Evolutionary conservation across 1,140 invertebrate species (phyloP), one percentile per base, ranked within the genome.

Genomic region (Cecropterus lyciades): DNA sequence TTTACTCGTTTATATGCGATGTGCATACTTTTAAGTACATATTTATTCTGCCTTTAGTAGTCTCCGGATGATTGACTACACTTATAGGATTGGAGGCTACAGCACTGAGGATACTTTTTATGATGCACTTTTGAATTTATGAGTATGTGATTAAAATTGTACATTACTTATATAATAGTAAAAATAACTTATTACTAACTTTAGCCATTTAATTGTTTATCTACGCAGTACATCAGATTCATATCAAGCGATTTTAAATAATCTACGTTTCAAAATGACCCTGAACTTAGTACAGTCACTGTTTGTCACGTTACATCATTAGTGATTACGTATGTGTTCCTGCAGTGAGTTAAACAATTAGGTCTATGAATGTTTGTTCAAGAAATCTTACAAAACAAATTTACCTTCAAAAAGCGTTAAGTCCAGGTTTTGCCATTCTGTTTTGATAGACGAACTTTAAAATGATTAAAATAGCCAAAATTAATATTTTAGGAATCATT

Each of bases 11-110:
- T 40, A n/a, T 13, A 40, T 40, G 37, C 37, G n/a, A 40, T n/a
- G 60, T 65, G 70, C 37, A 48, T 52, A 66, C 14, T 69, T 55
- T 60, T 40, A 72, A 72, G 65, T 65, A 37, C 15, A 62, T 68
- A 65, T 72, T 53, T 67, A 67, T 65, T 51, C 49, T 51, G 60
- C 30, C 42, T 68, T 33, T 27, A 53, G 57, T 55, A 51, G 66
- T 65, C 67, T 43, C 63, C 70, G 69, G 65, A 72, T 69, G 67
- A 71, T 72, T 71, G 51, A 57, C 48, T 53, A 33, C 27, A 30
- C 46, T 57, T 57, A n/a, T 57, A 57, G 55, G 13, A 24, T 30
- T 57, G 40, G 42, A 57, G 55, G 55, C 42, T 42, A 57, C 45
- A 42, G 55, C 42, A 11, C 13, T 30, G 3, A 27, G 24, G 13